Conservation (phyloP, 2,113 vertebrate genomes). For the Scolopax mira region DNA sequence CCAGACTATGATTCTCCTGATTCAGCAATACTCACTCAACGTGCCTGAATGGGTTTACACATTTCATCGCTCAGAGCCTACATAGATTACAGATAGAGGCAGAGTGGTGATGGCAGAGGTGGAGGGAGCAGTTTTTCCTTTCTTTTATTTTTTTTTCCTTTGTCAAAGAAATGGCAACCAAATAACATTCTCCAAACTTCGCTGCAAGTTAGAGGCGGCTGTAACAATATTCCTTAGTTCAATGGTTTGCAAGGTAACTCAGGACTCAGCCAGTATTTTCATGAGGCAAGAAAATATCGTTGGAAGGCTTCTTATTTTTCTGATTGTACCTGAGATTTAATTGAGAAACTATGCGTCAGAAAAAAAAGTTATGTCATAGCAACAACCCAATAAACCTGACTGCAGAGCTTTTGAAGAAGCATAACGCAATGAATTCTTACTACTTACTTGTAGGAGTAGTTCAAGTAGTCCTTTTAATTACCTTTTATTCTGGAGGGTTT, state of each 20-base stretch:
- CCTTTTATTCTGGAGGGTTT: background rate
- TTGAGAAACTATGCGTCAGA: background rate
- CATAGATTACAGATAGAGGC: background rate
- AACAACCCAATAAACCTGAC: background rate
- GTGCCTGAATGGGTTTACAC: background rate
- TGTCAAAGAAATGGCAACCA: background rate
- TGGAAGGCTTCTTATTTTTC: background rate
- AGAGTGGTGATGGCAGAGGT: background rate
- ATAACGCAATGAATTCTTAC: background rate
- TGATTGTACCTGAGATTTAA: background rate
- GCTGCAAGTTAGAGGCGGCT: background rate
- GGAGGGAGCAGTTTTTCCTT: background rate
- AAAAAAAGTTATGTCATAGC: background rate
- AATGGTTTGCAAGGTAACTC: background rate
- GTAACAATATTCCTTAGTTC: background rate
- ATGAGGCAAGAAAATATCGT: conserved; percentile 17
- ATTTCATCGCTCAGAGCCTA: background rate
- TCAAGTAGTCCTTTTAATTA: background rate
- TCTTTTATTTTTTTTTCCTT: background rate
- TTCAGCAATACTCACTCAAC: background rate
- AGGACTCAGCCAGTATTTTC: background rate
- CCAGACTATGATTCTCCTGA: background rate
- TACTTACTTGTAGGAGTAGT: background rate
- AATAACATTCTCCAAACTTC: background rate
- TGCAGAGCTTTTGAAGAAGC: background rate